Conservation (phyloP, 2,113 vertebrate genomes). For the Phocoena sinus region DNA sequence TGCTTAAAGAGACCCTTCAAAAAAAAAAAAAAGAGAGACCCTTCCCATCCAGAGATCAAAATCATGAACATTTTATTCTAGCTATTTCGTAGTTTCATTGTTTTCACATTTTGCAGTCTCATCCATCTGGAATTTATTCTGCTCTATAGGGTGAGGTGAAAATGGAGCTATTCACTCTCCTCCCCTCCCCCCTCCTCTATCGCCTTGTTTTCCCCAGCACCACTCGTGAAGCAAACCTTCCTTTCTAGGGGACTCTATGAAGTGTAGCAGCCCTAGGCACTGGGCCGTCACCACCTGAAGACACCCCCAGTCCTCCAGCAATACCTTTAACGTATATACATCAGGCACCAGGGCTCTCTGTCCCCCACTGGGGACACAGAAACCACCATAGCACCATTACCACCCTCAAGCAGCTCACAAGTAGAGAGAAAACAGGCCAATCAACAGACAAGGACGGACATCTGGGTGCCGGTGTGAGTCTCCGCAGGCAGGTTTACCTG, state of each 20-base stretch:
- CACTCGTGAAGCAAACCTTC: background rate
- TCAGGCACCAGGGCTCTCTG: fast-evolving
- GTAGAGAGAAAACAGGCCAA: background rate
- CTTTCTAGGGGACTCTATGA: background rate
- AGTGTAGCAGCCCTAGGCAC: background rate
- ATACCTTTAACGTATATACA: background rate
- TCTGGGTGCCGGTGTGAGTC: background rate
- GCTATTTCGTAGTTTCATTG: conserved; percentile 13
- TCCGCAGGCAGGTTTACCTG: background rate
- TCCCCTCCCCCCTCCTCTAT: no score
- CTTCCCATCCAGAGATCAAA: conserved; percentile 15
- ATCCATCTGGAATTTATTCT: conserved; percentile 4
- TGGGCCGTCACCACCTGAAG: background rate
- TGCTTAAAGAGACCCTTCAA: background rate
- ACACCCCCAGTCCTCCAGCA: background rate
- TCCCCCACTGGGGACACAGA: background rate
- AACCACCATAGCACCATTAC: background rate
- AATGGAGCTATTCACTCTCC: background rate
- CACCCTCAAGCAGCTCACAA: background rate
- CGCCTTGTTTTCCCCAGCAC: background rate
- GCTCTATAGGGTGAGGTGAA: background rate
- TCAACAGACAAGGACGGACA: background rate
- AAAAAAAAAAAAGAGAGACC: background rate
- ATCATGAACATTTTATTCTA: background rate
- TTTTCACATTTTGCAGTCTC: background rate